A percentile compares a stretch with the other conserved stretches of the same genome.
phyloP scores from a whole-genome alignment of 1,140 invertebrate species.

The Meloidogyne floridensis region DNA sequence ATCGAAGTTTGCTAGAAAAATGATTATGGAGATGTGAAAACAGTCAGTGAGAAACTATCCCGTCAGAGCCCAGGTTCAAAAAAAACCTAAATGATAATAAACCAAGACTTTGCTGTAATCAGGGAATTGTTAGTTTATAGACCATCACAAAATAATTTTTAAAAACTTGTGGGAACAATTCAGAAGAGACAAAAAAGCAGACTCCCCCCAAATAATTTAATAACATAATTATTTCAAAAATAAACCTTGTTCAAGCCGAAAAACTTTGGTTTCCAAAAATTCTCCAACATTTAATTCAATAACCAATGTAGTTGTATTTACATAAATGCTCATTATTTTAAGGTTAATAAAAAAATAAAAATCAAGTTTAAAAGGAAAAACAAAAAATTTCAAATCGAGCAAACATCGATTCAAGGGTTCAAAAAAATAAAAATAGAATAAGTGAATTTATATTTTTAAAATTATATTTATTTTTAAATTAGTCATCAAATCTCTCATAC shows the following conservation, averaged over 20 bases:
- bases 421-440: slow-evolving; percentile 11
- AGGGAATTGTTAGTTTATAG: neutral
- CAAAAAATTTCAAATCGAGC: neutral
- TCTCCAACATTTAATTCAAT: slow-evolving; percentile 50
- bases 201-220: too few relatives aligned
- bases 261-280: slow-evolving; percentile 42
- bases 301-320: slow-evolving; percentile 31
- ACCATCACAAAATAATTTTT: neutral
- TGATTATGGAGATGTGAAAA: neutral
- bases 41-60: too few relatives aligned
- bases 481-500: neutral
- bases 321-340: neutral
- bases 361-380: neutral
- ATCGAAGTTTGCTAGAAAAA: neutral
- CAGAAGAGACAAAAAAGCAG: neutral
- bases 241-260: slow-evolving; percentile 47
- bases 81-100: too few relatives aligned
- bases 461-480: neutral
- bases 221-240: neutral
- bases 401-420: neutral
- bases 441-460: neutral
- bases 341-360: neutral
- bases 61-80: too few relatives aligned
- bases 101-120: too few relatives aligned
- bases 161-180: neutral